phyloP scores from a whole-genome alignment of 2,113 vertebrate species.

The Trachemys scripta region DNA sequence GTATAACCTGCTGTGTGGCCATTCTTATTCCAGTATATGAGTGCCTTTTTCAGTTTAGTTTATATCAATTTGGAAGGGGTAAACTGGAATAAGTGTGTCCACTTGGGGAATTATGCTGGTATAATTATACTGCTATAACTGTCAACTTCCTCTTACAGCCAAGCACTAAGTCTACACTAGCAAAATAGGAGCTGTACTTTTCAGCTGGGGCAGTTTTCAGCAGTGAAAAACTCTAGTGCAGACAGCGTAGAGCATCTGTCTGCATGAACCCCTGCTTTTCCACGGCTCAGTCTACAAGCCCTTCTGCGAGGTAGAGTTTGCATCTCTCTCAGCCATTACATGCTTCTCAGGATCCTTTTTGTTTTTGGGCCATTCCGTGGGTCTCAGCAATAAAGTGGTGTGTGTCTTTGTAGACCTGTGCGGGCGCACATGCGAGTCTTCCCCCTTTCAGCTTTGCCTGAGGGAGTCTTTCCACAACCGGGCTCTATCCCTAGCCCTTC shows the following conservation, averaged over 20 bases:
- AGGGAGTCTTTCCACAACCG: not conserved
- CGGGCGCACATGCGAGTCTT: not conserved
- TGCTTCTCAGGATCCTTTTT: no score
- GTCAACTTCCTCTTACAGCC: no score
- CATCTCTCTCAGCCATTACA: not conserved
- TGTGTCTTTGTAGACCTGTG: not conserved
- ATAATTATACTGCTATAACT: accelerated
- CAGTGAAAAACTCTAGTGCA: accelerated
- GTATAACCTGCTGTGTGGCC: not conserved
- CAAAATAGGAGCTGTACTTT: no score
- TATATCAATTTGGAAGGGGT: not conserved
- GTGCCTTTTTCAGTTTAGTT: accelerated
- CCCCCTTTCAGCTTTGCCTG: not conserved
- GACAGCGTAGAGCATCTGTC: not conserved
- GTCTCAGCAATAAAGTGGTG: not conserved
- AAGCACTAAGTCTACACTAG: accelerated
- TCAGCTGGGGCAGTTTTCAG: not conserved
- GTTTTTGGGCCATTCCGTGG: not conserved
- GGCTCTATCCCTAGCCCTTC: not conserved
- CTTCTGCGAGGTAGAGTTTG: not conserved
- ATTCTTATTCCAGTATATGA: accelerated
- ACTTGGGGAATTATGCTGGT: accelerated
- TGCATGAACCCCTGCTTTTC: not conserved
- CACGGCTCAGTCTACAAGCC: not conserved
- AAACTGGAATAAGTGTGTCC: not conserved